These are phyloP conservation scores for Antheraea assamensis DNA, from an alignment of 2,888 invertebrate genomes.

Conservation along the genomic window DNA sequence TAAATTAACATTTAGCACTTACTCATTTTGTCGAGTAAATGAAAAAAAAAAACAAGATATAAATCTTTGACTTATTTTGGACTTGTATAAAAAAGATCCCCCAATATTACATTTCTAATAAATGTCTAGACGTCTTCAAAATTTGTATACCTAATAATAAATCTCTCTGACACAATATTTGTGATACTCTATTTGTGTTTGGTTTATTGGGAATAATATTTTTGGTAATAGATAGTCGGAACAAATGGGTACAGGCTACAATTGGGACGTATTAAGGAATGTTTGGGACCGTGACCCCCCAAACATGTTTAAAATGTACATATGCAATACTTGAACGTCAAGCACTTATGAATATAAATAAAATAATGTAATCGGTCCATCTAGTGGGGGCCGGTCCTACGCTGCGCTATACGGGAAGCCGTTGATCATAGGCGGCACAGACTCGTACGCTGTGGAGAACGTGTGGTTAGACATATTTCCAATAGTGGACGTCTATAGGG, in stretches of 20 bases:
- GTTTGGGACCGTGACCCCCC: neutral
- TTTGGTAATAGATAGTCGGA: slow-evolving; percentile 14
- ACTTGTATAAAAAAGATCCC: neutral
- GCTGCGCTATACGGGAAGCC: no score
- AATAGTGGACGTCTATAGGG: no score
- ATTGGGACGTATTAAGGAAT: neutral
- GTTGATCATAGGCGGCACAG: no score
- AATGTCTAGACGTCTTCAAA: slow-evolving; percentile 4
- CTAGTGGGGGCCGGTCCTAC: no score
- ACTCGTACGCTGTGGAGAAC: no score
- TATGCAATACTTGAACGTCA: neutral
- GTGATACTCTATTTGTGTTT: slow-evolving; percentile 35
- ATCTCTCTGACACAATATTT: slow-evolving; percentile 28
- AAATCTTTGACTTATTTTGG: neutral
- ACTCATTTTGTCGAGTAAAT: neutral
- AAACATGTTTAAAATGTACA: neutral
- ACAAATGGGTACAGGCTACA: neutral
- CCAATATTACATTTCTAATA: neutral
- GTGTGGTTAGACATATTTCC: no score
- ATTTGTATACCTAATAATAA: slow-evolving; percentile 25
- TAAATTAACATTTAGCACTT: neutral
- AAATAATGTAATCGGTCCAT: no score
- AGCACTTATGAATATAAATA: neutral
- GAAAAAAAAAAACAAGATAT: neutral
- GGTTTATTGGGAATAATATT: slow-evolving; percentile 18